Evolutionary conservation across 2,888 invertebrate species (phyloP), one percentile per base, ranked within the genome.

Genomic region (Tribolium freemani): DNA sequence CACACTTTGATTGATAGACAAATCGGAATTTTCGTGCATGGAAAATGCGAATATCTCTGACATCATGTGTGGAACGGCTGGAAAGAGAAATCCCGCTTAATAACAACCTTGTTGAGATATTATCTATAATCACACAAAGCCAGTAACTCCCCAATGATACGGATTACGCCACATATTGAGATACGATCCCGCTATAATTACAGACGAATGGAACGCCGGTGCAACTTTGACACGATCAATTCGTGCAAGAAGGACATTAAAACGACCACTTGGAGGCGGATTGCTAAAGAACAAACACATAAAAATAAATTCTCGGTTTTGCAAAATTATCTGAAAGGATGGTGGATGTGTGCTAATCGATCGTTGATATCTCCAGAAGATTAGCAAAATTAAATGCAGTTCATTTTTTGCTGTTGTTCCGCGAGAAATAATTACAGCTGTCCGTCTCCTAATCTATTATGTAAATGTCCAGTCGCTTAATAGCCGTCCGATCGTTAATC

Each of bases 1-100:
- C 77, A 77, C 77, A 77, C 69, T 71, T n/a, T 76, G 75, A 72
- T 73, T 72, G 69, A 51, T 21, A 68, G 51, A 58, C 51, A 38
- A 50, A 58, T 58, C 58, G 58, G 50, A 11, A 31, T 51, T 51
- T 66, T 66, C 54, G 66, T 44, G 56, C 16, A 13, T 51, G 26
- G 61, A 63, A 21, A 53, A 54, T 31, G 53, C 53, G 48, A 50
- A 58, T 68, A 3, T 26, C 53, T 48, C 16, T n/a, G 57, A 58
- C 68, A 68, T 57, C 26, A 48, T 68, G 68, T 48, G 61, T 50
- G n/a, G 26, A 10, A 10, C 38, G 21, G 26, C 48, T 26, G 38
- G 10, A 67, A 67, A 67, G 64, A 68, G 68, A 58, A 68, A 68
- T 58, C 48, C 50, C 38, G 48, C 13, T 56, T 68, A 64, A 71